Conservation (phyloP, 2,797 vertebrate genomes). For the Eremophila alpestris region DNA sequence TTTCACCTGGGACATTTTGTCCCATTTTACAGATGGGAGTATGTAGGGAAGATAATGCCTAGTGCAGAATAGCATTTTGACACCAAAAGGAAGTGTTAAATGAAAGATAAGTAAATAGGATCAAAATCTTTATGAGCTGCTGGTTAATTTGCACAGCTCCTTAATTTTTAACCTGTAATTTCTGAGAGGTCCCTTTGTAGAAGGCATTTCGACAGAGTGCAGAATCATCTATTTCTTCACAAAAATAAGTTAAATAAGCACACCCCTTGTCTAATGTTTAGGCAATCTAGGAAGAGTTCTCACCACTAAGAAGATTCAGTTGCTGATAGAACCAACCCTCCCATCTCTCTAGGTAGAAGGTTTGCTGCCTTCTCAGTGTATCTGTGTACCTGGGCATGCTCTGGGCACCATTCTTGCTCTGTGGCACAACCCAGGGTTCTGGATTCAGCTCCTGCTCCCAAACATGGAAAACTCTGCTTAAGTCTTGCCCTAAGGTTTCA, state of each 20-base stretch:
- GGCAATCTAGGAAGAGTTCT: background rate
- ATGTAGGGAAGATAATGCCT: background rate
- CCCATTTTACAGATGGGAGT: background rate
- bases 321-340: background rate
- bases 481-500: background rate
- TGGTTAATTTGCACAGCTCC: background rate
- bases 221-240: background rate
- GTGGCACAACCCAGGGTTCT: background rate
- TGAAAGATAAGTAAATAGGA: background rate
- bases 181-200: background rate
- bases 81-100: background rate
- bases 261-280: background rate
- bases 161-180: background rate
- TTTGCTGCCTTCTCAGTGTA: background rate
- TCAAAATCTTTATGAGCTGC: background rate
- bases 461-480: background rate
- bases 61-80: background rate
- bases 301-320: background rate
- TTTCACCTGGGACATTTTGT: background rate
- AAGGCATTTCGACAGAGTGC: background rate
- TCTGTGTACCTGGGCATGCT: no score
- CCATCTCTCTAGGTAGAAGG: background rate
- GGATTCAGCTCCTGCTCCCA: background rate
- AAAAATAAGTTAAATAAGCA: background rate
- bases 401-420: fast-evolving